Conservation (phyloP, 2,888 invertebrate species). For the Callyntrura guangdongensis region DNA sequence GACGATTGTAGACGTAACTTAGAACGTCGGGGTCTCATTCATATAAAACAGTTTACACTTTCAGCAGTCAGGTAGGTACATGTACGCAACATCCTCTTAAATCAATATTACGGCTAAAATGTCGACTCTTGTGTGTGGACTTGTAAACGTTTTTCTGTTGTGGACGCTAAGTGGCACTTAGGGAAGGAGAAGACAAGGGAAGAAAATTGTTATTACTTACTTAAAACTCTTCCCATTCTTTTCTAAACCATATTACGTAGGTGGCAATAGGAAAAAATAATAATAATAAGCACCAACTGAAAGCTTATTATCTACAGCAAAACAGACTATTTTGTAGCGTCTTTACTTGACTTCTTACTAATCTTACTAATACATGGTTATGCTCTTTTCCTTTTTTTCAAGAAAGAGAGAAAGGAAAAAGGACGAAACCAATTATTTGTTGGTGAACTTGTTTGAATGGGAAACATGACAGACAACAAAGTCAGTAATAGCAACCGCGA, state of each 20-base stretch:
- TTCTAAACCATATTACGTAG: constrained; percentile 17
- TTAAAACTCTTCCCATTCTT: not conserved
- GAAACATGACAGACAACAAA: constrained; percentile 15
- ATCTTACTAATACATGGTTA: no score
- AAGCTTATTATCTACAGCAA: constrained; percentile 57
- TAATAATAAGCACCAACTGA: not conserved
- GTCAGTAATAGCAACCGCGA: not conserved
- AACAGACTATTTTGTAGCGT: constrained; percentile 35
- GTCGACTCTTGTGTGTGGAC: not conserved
- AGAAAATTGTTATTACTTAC: constrained; percentile 44
- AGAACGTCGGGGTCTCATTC: not conserved
- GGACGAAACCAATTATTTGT: constrained; percentile 66
- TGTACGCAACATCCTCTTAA: constrained; percentile 38
- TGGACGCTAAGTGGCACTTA: constrained; percentile 35
- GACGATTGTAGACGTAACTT: constrained; percentile 17
- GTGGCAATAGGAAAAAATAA: constrained; percentile 30
- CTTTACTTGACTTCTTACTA: constrained; percentile 39
- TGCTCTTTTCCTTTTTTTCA: not conserved
- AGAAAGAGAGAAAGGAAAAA: constrained; percentile 12
- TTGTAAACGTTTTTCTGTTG: constrained; percentile 19
- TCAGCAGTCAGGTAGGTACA: not conserved
- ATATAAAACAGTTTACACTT: constrained; percentile 9
- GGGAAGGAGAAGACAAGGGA: constrained; percentile 2
- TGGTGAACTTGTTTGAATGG: constrained; percentile 18
- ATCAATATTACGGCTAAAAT: constrained; percentile 25